Evolutionary conservation across 1,140 invertebrate species (phyloP).

Genomic region (Dendrolimus punctatus): DNA sequence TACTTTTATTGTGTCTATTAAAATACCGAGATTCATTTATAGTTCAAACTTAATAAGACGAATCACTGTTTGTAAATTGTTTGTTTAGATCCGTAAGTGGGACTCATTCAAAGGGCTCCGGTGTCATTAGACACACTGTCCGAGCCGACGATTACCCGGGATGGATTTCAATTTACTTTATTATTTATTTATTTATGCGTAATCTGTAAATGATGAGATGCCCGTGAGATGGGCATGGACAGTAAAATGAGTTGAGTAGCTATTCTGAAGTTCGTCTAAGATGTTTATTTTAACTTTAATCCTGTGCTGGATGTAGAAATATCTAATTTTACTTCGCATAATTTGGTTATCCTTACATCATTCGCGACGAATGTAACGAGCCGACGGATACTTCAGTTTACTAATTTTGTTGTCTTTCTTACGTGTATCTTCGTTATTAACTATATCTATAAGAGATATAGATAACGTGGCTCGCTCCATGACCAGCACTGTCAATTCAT

Average conservation of each 20-base stretch:
- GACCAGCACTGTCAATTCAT: too few relatives aligned
- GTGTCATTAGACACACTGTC: slow-evolving; percentile 39
- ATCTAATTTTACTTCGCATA: too few relatives aligned
- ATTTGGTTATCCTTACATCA: too few relatives aligned
- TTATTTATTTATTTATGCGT: slow-evolving; percentile 68
- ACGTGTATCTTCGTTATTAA: too few relatives aligned
- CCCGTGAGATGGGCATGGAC: slow-evolving; percentile 20
- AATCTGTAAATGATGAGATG: slow-evolving; percentile 56
- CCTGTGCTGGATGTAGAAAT: too few relatives aligned
- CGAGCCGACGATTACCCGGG: slow-evolving; percentile 33
- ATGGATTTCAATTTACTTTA: slow-evolving; percentile 66
- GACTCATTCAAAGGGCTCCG: slow-evolving; percentile 42
- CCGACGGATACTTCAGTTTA: too few relatives aligned
- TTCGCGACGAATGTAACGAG: too few relatives aligned
- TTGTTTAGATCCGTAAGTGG: slow-evolving; percentile 25
- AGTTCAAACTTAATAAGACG: slow-evolving; percentile 6
- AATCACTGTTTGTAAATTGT: slow-evolving; percentile 15
- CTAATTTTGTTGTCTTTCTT: too few relatives aligned
- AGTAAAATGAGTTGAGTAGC: slow-evolving; percentile 25
- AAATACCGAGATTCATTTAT: slow-evolving; percentile 4
- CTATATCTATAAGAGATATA: too few relatives aligned
- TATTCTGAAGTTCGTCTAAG: not conserved
- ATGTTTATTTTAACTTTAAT: not conserved
- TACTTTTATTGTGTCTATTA: too few relatives aligned
- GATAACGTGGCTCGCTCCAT: too few relatives aligned